These are phyloP conservation scores for Tenualosa thibaudeaui DNA, from an alignment of 2,797 vertebrate species.

Conservation along the genomic window DNA sequence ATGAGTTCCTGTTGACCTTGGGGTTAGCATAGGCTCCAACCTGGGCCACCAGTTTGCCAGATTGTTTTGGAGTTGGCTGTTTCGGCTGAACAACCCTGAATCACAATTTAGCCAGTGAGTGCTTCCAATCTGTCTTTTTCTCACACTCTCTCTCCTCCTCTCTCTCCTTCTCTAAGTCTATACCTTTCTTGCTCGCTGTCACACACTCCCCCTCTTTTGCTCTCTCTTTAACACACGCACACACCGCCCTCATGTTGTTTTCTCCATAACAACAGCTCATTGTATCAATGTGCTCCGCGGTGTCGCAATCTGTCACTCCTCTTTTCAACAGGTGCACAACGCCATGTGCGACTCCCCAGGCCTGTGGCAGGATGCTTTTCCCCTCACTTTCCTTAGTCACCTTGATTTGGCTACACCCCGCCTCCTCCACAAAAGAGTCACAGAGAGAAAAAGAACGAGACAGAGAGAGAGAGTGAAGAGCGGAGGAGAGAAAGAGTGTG, in stretches of 20 bases:
- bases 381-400: slow-evolving; percentile 7
- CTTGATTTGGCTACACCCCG: slow-evolving; percentile 12
- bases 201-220: background rate
- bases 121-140: slow-evolving; percentile 25
- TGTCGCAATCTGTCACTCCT: slow-evolving; percentile 39
- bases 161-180: background rate
- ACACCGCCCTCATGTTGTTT: slow-evolving; percentile 22
- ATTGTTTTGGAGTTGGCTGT: slow-evolving; percentile 16
- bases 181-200: background rate
- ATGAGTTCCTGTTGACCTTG: background rate
- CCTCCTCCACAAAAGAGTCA: background rate
- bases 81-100: slow-evolving; percentile 7
- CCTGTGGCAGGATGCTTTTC: slow-evolving; percentile 38
- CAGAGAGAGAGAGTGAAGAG: background rate
- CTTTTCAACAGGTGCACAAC: slow-evolving; percentile 50
- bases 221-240: background rate
- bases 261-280: slow-evolving; percentile 30
- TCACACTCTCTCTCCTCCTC: background rate
- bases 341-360: slow-evolving; percentile 35
- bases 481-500: background rate
- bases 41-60: slow-evolving; percentile 9
- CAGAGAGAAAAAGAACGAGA: background rate
- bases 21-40: background rate
- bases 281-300: slow-evolving; percentile 35
- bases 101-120: slow-evolving; percentile 31